These are phyloP conservation scores for Stenotaenia linearis DNA, from an alignment of 2,888 invertebrate genomes.

Conservation along the genomic window DNA sequence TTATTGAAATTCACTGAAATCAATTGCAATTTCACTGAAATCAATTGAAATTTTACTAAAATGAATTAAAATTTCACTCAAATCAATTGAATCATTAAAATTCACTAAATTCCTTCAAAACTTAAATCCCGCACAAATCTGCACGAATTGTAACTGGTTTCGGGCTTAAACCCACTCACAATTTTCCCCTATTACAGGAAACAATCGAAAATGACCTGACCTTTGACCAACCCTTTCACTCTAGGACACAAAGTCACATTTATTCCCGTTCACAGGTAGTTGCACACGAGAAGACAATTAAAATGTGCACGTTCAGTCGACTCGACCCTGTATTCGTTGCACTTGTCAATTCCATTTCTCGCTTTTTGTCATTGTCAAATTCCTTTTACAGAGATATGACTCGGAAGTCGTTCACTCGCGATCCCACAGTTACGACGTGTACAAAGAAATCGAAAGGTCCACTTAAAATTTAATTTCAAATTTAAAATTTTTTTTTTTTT, in stretches of 20 bases:
- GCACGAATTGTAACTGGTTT: too few relatives aligned
- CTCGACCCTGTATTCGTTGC: neutral
- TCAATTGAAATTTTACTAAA: too few relatives aligned
- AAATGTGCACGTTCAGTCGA: neutral
- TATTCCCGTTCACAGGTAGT: constrained; percentile 18
- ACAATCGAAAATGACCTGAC: neutral
- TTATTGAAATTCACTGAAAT: too few relatives aligned
- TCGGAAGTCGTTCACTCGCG: constrained; percentile 40
- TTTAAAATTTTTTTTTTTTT: neutral
- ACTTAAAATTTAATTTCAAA: too few relatives aligned
- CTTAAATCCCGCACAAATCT: too few relatives aligned
- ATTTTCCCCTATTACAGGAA: constrained; percentile 8
- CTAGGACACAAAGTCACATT: constrained; percentile 10
- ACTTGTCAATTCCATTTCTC: neutral
- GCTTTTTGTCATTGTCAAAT: neutral
- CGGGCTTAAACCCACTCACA: neutral
- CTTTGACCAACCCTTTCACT: neutral
- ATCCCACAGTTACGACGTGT: constrained; percentile 40
- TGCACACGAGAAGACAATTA: too few relatives aligned
- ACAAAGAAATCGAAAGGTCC: constrained; percentile 37
- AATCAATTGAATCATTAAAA: too few relatives aligned
- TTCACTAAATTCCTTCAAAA: too few relatives aligned
- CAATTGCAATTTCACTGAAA: too few relatives aligned
- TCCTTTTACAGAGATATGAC: constrained; percentile 30
- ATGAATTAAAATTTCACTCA: too few relatives aligned